These are phyloP conservation scores for Dendropsophus ebraccatus DNA, from an alignment of 2,113 vertebrate species.

Conservation along the genomic window DNA sequence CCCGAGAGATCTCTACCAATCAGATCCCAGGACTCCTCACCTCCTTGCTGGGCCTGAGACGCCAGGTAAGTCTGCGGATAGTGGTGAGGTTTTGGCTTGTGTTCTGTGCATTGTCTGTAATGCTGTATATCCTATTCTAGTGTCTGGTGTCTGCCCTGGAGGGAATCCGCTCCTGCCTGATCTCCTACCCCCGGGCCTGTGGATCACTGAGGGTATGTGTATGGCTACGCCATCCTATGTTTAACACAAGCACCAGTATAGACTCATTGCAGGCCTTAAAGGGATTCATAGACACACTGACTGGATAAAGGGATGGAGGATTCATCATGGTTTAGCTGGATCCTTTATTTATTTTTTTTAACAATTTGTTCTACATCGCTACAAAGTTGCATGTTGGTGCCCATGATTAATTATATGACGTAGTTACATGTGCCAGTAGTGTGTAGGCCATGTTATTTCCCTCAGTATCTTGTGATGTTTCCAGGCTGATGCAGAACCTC, in stretches of 20 bases:
- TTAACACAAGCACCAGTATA: too few species aligned
- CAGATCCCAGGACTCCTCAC: constrained; percentile 86
- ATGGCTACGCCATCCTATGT: not conserved
- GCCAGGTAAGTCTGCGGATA: constrained; percentile 74
- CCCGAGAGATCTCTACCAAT: constrained; percentile 86
- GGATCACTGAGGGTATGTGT: constrained; percentile 83
- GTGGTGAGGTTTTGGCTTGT: not conserved
- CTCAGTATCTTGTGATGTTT: not conserved
- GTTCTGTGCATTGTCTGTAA: not conserved
- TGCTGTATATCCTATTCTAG: constrained; percentile 64
- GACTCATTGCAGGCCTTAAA: too few species aligned
- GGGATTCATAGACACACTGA: too few species aligned
- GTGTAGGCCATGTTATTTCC: too few species aligned
- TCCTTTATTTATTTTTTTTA: too few species aligned
- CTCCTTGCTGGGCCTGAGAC: constrained; percentile 84
- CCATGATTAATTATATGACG: too few species aligned
- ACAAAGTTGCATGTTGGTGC: too few species aligned
- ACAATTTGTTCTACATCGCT: too few species aligned
- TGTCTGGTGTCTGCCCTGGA: constrained; percentile 84
- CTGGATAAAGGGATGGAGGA: too few species aligned
- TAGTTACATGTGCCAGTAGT: too few species aligned
- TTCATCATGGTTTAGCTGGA: too few species aligned
- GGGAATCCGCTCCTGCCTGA: constrained; percentile 88
- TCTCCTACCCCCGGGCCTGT: constrained; percentile 84
- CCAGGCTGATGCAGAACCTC: not conserved